Percentiles rank a stretch among this genome's conserved stretches.
These are phyloP conservation scores for Corapipo altera DNA, from an alignment of 2,113 vertebrate species.

Conservation along the genomic window DNA sequence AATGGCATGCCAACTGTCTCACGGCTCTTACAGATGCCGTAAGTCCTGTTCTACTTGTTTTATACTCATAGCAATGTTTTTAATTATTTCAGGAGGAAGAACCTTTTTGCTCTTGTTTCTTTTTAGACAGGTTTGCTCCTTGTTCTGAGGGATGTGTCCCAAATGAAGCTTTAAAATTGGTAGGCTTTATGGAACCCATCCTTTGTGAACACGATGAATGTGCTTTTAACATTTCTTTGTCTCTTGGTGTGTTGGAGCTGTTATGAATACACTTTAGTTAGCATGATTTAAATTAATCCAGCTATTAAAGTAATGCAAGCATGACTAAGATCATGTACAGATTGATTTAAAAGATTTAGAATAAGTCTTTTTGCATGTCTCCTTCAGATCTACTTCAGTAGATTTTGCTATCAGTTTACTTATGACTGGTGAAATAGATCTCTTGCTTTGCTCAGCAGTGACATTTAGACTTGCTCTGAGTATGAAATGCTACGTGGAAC, in stretches of 20 bases:
- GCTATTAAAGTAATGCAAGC: neutral
- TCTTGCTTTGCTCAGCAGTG: neutral
- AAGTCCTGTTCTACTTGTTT: conserved; percentile 69
- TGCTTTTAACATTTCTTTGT: neutral
- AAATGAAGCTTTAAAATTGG: neutral
- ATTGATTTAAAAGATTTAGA: neutral
- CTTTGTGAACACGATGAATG: neutral
- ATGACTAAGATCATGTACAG: neutral
- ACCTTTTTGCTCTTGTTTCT: neutral
- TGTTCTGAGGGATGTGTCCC: neutral
- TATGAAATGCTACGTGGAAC: neutral
- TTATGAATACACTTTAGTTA: neutral
- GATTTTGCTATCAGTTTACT: neutral
- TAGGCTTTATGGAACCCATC: neutral
- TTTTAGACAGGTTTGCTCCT: neutral
- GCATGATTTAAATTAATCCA: neutral
- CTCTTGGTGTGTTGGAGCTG: neutral
- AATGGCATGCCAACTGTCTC: conserved; percentile 88
- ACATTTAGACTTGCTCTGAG: neutral
- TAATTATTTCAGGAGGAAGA: neutral
- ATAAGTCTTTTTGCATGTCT: neutral
- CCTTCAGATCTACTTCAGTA: neutral
- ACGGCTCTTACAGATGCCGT: conserved; percentile 92
- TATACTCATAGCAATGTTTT: neutral
- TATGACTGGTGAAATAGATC: neutral